Evolutionary conservation across 1,140 invertebrate species (phyloP).

Genomic region (Atta cephalotes): DNA sequence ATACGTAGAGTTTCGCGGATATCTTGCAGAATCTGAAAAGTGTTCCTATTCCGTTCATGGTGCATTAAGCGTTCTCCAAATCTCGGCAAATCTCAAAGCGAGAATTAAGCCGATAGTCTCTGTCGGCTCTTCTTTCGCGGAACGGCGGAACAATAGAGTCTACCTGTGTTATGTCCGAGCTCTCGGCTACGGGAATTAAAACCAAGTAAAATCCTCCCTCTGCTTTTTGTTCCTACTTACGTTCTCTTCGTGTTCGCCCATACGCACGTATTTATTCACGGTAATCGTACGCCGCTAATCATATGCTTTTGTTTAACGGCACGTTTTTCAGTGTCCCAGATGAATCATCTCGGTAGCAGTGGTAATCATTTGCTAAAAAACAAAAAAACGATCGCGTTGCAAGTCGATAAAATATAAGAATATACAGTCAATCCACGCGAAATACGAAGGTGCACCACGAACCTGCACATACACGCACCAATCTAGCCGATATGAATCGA

Average conservation of each 20-base stretch:
- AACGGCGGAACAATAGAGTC: constrained; percentile 80
- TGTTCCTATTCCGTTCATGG: constrained; percentile 18
- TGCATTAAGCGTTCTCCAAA: constrained; percentile 68
- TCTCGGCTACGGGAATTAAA: constrained; percentile 77
- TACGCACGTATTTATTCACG: constrained; percentile 49
- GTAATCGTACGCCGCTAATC: constrained; percentile 14
- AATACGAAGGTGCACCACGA: too few relatives aligned
- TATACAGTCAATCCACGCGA: neutral
- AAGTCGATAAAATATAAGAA: constrained; percentile 23
- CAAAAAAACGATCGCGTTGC: neutral
- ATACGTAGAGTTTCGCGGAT: constrained; percentile 34
- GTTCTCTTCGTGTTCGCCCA: constrained; percentile 49
- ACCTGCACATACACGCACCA: too few relatives aligned
- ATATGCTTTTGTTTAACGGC: constrained; percentile 23
- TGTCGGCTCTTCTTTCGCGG: constrained; percentile 79
- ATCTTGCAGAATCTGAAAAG: constrained; percentile 47
- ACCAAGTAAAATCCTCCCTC: constrained; percentile 82
- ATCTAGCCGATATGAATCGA: constrained; percentile 22
- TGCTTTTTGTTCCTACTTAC: constrained; percentile 68
- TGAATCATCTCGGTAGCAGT: neutral
- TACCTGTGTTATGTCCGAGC: constrained; percentile 70
- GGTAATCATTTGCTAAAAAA: neutral
- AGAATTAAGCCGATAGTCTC: constrained; percentile 73
- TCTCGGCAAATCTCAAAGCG: constrained; percentile 51
- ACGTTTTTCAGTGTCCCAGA: neutral